Base-by-base conservation (phyloP, 2,888 invertebrate genomes). In the Prosapia bicincta region DNA sequence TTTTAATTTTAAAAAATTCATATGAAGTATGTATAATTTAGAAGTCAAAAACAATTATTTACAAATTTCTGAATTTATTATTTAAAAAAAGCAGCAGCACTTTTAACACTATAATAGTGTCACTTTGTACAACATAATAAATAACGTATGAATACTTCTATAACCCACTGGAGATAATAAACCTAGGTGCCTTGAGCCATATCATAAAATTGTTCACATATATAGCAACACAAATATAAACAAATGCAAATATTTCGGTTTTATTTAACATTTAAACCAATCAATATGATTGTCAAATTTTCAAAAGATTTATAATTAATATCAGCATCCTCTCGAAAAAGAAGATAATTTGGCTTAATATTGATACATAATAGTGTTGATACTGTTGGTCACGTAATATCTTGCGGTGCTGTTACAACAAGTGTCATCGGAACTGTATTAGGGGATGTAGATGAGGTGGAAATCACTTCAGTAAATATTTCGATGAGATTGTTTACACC, bases 401-500 rank as follows among this genome's bases (percentile, higher is more conserved):
- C 76, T 26, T 69, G 72, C 7, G 77, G 77, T 20, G 77, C 77
- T n/a, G 77, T 77, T 13, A 77, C 75, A 30, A 75, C 75, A 26
- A 77, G 38, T 15, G 77, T 77, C 24, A 72, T 75, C 15, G 76
- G 72, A 54, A 70, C 69, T 32, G 69, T 54, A 2, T 10, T 38
- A 9, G 67, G 30, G 1, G 67, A 32, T 13, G 32, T 24, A 25
- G 66, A 67, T 15, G 54, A 30, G 65, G 25, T 28, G 23, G 72
- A 74, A 30, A 69, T 54, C 81, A 92, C 88, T 43, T 90, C 89
- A 83, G 90, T 88, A 82, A 97, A 95, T 80, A 97, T 92, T 79
- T 92, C 91, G 81, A 97, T 93, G 79, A 98, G 88, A 86, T 97
- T 96, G 83, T 95, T 93, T 71, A 98, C 89, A 78, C 98, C 98